Evolutionary conservation across 2,888 invertebrate species (phyloP).

Genomic region (Gari tellinella): DNA sequence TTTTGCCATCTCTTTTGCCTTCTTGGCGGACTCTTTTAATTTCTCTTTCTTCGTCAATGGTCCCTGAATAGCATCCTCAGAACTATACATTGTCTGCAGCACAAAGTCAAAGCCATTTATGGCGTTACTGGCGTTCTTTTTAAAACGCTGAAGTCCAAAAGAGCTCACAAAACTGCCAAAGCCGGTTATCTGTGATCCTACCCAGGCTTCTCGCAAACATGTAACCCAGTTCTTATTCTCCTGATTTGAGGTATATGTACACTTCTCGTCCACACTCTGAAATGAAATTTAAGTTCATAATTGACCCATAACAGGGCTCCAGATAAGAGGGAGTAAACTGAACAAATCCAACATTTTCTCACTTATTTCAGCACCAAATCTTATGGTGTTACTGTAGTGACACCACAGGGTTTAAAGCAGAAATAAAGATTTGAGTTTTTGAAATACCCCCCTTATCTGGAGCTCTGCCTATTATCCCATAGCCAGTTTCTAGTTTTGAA

Average conservation of each 20-base stretch:
- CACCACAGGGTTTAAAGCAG: too few relatives aligned
- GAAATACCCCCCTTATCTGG: too few relatives aligned
- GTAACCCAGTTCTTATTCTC: constrained; percentile 90
- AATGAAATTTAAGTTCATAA: constrained; percentile 76
- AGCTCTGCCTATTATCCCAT: too few relatives aligned
- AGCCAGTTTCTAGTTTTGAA: too few relatives aligned
- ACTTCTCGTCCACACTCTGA: constrained; percentile 95
- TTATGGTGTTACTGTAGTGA: too few relatives aligned
- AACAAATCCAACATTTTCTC: too few relatives aligned
- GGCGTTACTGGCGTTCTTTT: constrained; percentile 93
- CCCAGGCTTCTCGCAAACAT: constrained; percentile 93
- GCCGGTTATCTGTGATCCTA: constrained; percentile 94
- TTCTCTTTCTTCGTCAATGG: constrained; percentile 85
- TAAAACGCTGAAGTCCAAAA: constrained; percentile 95
- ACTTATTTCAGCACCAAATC: too few relatives aligned
- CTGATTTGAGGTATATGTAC: constrained; percentile 91
- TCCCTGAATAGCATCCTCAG: constrained; percentile 46
- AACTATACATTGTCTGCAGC: constrained; percentile 84
- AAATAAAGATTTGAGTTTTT: too few relatives aligned
- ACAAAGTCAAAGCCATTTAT: constrained; percentile 94
- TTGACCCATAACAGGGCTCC: too few relatives aligned
- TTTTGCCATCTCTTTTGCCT: constrained; percentile 92
- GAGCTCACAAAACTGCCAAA: constrained; percentile 92
- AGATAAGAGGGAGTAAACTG: too few relatives aligned
- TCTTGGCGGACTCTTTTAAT: constrained; percentile 92